Conservation (phyloP, 2,113 vertebrate species). For the Chaetura pelagica region DNA sequence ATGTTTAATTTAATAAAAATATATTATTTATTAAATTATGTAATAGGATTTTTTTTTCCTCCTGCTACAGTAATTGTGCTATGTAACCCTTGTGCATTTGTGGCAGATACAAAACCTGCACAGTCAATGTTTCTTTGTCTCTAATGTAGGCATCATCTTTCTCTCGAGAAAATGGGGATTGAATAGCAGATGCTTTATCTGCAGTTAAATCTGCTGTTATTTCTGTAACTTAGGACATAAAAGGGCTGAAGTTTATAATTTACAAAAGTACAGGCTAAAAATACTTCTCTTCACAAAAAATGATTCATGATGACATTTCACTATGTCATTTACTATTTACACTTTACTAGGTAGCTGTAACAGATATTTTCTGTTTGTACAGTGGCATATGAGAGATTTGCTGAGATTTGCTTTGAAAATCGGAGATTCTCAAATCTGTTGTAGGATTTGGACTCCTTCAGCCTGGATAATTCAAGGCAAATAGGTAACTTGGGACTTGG, state of each 20-base stretch:
- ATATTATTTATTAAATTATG: neutral
- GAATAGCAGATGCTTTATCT: constrained; percentile 36
- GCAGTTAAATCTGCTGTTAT: constrained; percentile 11
- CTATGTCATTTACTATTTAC: constrained; percentile 20
- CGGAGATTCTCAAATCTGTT: neutral
- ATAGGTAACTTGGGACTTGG: neutral
- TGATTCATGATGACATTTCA: constrained; percentile 4
- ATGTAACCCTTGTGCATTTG: neutral
- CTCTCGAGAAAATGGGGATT: neutral
- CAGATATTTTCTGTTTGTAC: neutral
- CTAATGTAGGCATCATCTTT: constrained; percentile 10
- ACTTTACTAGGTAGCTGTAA: neutral
- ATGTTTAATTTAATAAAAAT: neutral
- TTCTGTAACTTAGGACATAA: constrained; percentile 22
- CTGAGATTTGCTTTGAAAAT: neutral
- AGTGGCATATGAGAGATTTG: neutral
- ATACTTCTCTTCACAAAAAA: constrained; percentile 24
- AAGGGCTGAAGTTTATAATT: neutral
- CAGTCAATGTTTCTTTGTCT: constrained; percentile 5
- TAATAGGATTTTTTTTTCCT: neutral
- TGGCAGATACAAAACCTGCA: neutral
- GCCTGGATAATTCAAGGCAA: neutral
- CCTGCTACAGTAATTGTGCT: neutral
- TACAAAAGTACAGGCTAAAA: constrained; percentile 20
- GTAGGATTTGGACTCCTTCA: neutral